A percentile compares a stretch with the other conserved stretches of the same genome.
These are phyloP conservation scores for Drosophila ambigua DNA, from an alignment of 1,140 invertebrate species.

Conservation along the genomic window DNA sequence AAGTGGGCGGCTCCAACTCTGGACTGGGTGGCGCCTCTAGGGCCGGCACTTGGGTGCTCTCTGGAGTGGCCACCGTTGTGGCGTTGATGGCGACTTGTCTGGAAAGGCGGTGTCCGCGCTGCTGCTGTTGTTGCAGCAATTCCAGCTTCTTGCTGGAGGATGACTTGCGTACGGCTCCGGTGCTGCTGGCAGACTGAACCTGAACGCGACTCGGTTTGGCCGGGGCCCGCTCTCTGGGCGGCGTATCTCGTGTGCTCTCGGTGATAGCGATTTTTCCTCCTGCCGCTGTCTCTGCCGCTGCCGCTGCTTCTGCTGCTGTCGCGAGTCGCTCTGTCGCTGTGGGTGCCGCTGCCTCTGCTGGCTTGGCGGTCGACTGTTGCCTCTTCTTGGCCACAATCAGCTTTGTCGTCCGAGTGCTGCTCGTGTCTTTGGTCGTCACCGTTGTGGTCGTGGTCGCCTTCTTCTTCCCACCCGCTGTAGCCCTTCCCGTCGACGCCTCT, in stretches of 20 bases:
- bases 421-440: slow-evolving; percentile 55
- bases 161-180: slow-evolving; percentile 54
- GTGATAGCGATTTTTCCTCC: slow-evolving; percentile 80
- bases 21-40: slow-evolving; percentile 42
- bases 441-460: slow-evolving; percentile 45
- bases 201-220: slow-evolving; percentile 73
- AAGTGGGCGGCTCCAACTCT: slow-evolving; percentile 17
- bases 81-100: slow-evolving; percentile 21
- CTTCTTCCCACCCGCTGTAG: slow-evolving; percentile 18
- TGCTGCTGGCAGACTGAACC: slow-evolving; percentile 54
- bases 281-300: slow-evolving; percentile 8
- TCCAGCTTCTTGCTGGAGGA: slow-evolving; percentile 56
- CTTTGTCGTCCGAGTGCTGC: slow-evolving; percentile 65
- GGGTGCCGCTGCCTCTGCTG: slow-evolving; percentile 38
- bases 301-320: slow-evolving; percentile 2
- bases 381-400: slow-evolving; percentile 65
- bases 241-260: slow-evolving; percentile 76
- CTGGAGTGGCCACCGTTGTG: slow-evolving; percentile 51
- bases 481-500: neutral
- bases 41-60: slow-evolving; percentile 30
- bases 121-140: slow-evolving; percentile 70
- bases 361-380: slow-evolving; percentile 22
- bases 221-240: slow-evolving; percentile 76
- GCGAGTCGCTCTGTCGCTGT: slow-evolving; percentile 19
- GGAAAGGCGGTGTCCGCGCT: slow-evolving; percentile 62